These are phyloP conservation scores for Asteroscopus sphinx DNA, from an alignment of 2,888 invertebrate genomes.

Conservation along the genomic window DNA sequence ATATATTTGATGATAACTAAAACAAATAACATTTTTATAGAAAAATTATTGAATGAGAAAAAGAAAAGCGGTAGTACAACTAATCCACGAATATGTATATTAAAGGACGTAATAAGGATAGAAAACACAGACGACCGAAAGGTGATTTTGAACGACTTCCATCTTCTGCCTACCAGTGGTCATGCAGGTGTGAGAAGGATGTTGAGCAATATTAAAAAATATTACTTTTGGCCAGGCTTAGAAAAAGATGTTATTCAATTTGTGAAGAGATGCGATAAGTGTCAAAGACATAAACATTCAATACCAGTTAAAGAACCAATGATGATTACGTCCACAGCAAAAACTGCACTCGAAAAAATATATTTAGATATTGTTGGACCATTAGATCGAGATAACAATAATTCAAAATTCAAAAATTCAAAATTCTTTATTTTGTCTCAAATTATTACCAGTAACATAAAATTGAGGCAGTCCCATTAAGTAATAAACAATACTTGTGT, in stretches of 20 bases:
- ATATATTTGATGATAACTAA: slow-evolving; percentile 6
- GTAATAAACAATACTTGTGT: too few relatives aligned
- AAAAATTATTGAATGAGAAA: not conserved
- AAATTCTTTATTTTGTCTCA: too few relatives aligned
- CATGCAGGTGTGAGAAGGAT: slow-evolving; percentile 43
- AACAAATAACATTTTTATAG: not conserved
- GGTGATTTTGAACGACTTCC: slow-evolving; percentile 43
- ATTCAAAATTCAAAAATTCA: too few relatives aligned
- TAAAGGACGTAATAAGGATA: slow-evolving; percentile 10
- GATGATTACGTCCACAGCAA: slow-evolving; percentile 39
- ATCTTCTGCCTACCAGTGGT: slow-evolving; percentile 38
- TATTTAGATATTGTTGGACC: slow-evolving; percentile 47
- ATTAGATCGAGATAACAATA: slow-evolving; percentile 32
- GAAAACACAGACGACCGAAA: slow-evolving; percentile 28
- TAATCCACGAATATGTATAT: slow-evolving; percentile 1
- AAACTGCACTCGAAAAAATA: slow-evolving; percentile 41
- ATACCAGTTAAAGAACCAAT: slow-evolving; percentile 26
- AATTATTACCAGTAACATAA: too few relatives aligned
- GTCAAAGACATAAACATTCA: slow-evolving; percentile 32
- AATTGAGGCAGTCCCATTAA: too few relatives aligned
- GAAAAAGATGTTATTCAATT: too few relatives aligned
- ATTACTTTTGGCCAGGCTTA: too few relatives aligned
- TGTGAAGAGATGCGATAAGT: too few relatives aligned
- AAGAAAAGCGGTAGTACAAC: not conserved
- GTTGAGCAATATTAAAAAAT: slow-evolving; percentile 18